A percentile compares a stretch with the other conserved stretches of the same genome.
phyloP scores from a whole-genome alignment of 2,888 invertebrate species.

The Alloplasta piceator region DNA sequence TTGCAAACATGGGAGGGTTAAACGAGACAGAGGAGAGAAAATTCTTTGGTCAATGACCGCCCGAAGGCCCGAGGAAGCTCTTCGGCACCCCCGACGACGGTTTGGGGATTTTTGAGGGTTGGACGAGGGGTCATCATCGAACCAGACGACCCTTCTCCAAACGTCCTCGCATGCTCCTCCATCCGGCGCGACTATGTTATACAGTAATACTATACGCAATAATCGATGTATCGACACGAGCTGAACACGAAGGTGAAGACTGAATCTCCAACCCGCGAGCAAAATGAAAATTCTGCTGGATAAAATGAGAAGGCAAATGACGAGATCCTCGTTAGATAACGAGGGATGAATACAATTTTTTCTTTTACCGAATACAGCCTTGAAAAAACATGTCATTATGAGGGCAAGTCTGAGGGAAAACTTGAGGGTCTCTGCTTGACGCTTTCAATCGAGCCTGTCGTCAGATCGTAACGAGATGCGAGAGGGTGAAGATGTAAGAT shows the following conservation, averaged over 20 bases:
- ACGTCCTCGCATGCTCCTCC: background rate
- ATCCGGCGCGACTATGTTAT: too few species aligned
- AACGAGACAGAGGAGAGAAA: slow-evolving; percentile 28
- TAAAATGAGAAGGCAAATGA: too few species aligned
- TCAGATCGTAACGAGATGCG: slow-evolving; percentile 9
- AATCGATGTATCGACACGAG: too few species aligned
- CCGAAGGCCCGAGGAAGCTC: slow-evolving; percentile 24
- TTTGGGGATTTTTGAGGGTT: slow-evolving; percentile 6
- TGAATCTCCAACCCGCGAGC: too few species aligned
- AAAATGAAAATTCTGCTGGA: too few species aligned
- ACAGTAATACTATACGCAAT: too few species aligned
- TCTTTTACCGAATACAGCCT: too few species aligned
- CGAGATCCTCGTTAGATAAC: too few species aligned
- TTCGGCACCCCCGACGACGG: slow-evolving; percentile 9
- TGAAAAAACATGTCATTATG: too few species aligned
- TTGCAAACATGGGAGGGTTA: slow-evolving; percentile 3
- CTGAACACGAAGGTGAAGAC: too few species aligned
- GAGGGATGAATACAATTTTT: too few species aligned
- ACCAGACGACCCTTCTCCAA: slow-evolving; percentile 33
- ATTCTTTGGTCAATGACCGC: slow-evolving; percentile 59
- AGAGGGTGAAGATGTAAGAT: background rate
- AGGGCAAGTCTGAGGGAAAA: too few species aligned
- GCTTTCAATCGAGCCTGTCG: slow-evolving; percentile 18
- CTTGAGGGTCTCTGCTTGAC: background rate
- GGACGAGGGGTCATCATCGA: slow-evolving; percentile 12